Conservation (phyloP, 2,888 invertebrate genomes). For the Monoplex corrugatus region DNA sequence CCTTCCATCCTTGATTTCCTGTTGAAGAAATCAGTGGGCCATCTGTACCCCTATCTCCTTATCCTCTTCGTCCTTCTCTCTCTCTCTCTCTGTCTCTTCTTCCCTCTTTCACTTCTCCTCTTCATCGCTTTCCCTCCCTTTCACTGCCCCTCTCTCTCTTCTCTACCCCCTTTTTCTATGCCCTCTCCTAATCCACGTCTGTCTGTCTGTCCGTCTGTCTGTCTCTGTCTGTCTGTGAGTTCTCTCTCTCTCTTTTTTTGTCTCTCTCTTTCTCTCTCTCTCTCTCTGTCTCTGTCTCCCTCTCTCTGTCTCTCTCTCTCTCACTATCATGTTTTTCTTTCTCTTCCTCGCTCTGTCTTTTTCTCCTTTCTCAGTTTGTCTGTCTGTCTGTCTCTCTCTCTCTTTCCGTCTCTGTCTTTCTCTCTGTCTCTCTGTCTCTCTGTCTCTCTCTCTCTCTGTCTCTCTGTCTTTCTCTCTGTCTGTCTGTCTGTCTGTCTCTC, state of each 20-base stretch:
- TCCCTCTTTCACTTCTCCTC: too few species aligned
- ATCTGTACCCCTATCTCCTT: too few species aligned
- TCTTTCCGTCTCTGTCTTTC: conserved; percentile 8
- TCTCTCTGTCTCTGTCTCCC: conserved; percentile 7
- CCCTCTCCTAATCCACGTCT: too few species aligned
- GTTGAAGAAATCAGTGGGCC: too few species aligned
- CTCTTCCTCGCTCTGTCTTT: not conserved
- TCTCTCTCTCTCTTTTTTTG: not conserved
- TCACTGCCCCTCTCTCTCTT: too few species aligned
- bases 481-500: not conserved
- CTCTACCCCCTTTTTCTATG: too few species aligned
- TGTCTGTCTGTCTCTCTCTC: conserved; percentile 10
- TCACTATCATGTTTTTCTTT: too few species aligned
- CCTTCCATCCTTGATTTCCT: too few species aligned
- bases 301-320: conserved; percentile 2
- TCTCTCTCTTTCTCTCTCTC: not conserved
- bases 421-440: conserved; percentile 23
- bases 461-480: conserved; percentile 17
- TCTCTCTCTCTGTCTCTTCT: too few species aligned
- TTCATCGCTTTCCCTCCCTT: too few species aligned
- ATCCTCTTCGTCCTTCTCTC: too few species aligned
- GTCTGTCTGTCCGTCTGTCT: not conserved
- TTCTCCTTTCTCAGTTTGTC: not conserved
- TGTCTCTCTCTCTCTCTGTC: conserved; percentile 23
- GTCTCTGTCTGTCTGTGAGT: too few species aligned